These are phyloP conservation scores for Lepetodrilus schrolli DNA, from an alignment of 2,888 invertebrate genomes.

Conservation along the genomic window DNA sequence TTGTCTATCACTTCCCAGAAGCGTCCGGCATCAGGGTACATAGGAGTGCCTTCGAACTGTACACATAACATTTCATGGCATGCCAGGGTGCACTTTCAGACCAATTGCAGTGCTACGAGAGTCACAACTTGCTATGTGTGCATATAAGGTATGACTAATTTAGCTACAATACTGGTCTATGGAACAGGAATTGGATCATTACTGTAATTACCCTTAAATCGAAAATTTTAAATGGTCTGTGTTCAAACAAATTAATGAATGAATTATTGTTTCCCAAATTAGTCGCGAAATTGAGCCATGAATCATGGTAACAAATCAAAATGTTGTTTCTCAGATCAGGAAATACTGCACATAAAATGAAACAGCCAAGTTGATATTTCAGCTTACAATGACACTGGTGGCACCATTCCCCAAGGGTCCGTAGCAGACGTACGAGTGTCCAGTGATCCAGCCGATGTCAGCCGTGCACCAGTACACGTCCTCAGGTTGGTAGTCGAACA, in stretches of 20 bases:
- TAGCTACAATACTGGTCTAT: neutral
- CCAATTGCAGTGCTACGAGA: no score
- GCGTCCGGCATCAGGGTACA: conserved; percentile 92
- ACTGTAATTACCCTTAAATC: neutral
- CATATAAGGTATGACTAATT: no score
- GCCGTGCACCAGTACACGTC: conserved; percentile 77
- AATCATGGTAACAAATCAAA: no score
- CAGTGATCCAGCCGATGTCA: conserved; percentile 82
- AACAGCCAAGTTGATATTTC: no score
- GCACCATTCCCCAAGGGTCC: conserved; percentile 95
- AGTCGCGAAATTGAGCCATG: no score
- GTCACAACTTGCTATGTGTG: no score
- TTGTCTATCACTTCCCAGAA: conserved; percentile 95
- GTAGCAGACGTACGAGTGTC: conserved; percentile 83
- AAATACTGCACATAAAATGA: no score
- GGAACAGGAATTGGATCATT: neutral
- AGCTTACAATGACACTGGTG: conserved; percentile 93
- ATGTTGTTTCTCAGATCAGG: no score
- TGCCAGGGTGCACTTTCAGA: no score
- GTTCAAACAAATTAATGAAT: neutral
- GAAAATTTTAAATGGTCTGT: neutral
- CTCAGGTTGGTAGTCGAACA: conserved; percentile 83
- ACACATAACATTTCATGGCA: neutral
- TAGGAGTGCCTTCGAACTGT: conserved; percentile 92
- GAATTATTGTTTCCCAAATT: no score